These are phyloP conservation scores for Arctocebus calabarensis DNA, from an alignment of 2,797 vertebrate species.

Conservation along the genomic window DNA sequence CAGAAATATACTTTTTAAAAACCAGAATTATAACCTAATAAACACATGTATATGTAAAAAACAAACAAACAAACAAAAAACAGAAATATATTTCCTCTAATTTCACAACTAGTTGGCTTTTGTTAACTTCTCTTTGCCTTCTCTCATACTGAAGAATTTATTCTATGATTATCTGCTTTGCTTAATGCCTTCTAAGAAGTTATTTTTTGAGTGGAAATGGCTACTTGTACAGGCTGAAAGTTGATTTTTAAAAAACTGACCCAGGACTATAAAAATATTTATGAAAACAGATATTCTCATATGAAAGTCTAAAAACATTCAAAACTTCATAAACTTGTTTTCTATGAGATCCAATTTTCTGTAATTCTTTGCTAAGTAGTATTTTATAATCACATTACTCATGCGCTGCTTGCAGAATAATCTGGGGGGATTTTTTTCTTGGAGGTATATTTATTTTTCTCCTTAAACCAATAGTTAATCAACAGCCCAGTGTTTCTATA, in stretches of 20 bases:
- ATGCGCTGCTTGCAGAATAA: background rate
- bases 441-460: background rate
- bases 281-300: background rate
- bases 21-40: background rate
- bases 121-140: background rate
- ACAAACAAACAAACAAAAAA: too few relatives aligned
- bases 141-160: background rate
- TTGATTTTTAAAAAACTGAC: background rate
- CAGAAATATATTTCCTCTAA: background rate
- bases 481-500: background rate
- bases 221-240: background rate
- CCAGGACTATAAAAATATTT: background rate
- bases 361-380: background rate
- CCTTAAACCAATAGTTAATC: background rate
- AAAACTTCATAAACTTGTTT: background rate
- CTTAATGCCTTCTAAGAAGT: background rate
- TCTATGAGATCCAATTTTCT: background rate
- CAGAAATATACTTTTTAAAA: background rate
- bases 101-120: background rate
- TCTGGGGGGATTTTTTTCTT: background rate
- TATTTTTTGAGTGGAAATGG: background rate
- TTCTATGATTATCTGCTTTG: background rate
- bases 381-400: background rate
- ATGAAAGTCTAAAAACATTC: background rate
- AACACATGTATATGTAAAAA: too few relatives aligned